Evolutionary conservation across 2,797 vertebrate genomes (phyloP).

Genomic region (Tarsius wallacei): DNA sequence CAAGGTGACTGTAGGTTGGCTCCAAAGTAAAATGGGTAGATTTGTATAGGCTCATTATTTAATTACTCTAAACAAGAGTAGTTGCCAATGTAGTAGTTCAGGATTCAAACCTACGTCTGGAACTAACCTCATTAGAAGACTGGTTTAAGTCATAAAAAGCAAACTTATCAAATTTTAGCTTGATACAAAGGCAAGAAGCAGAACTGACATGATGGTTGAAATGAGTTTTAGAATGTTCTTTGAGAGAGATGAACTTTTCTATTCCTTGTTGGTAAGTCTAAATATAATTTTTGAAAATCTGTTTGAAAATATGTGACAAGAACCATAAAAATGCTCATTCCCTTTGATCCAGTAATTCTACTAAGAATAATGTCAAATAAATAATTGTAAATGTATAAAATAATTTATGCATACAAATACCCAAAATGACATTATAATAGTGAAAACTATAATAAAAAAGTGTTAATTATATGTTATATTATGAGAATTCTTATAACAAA

Average conservation of each 20-base stretch:
- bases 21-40: neutral
- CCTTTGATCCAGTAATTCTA: neutral
- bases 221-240: neutral
- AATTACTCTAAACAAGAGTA: neutral
- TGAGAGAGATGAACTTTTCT: neutral
- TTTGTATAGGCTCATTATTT: conserved; percentile 37
- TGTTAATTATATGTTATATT: neutral
- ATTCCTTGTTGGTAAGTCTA: neutral
- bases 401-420: neutral
- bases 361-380: neutral
- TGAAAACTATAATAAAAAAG: neutral
- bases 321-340: neutral
- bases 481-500: neutral
- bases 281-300: neutral
- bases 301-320: neutral
- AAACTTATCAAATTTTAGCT: conserved; percentile 1
- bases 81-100: neutral
- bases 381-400: neutral
- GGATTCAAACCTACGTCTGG: neutral
- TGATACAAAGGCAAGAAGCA: neutral
- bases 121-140: conserved; percentile 10
- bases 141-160: neutral
- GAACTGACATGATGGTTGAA: neutral
- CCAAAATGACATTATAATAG: neutral
- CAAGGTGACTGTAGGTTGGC: neutral